These are phyloP conservation scores for Anodontia alba DNA, from an alignment of 2,888 invertebrate species.

Conservation along the genomic window DNA sequence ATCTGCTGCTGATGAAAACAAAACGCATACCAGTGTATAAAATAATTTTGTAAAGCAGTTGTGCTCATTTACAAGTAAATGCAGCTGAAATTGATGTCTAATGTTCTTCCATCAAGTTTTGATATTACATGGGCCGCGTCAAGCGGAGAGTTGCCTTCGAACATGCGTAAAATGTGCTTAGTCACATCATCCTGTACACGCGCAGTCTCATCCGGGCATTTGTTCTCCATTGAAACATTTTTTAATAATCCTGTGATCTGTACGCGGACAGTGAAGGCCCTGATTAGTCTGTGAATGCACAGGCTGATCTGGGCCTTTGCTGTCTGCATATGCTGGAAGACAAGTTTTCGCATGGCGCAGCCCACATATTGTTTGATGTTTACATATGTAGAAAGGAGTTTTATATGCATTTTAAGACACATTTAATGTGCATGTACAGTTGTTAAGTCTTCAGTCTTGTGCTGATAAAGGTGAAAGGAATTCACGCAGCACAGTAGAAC, in stretches of 20 bases:
- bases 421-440: slow-evolving; percentile 13
- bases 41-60: neutral
- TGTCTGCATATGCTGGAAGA: too few relatives aligned
- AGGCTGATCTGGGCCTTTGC: too few relatives aligned
- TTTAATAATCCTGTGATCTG: too few relatives aligned
- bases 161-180: too few relatives aligned
- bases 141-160: too few relatives aligned
- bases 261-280: too few relatives aligned
- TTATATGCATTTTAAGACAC: slow-evolving; percentile 23
- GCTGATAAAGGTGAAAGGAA: neutral
- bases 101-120: slow-evolving; percentile 13
- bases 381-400: slow-evolving; percentile 17
- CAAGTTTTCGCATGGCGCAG: too few relatives aligned
- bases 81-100: slow-evolving; percentile 2
- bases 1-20: neutral
- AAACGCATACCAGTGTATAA: neutral
- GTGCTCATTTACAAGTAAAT: neutral
- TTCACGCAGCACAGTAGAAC: neutral
- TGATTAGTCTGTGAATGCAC: too few relatives aligned
- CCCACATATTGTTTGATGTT: slow-evolving; percentile 7
- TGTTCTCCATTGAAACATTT: too few relatives aligned
- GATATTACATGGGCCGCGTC: too few relatives aligned
- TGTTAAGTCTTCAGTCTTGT: slow-evolving; percentile 5
- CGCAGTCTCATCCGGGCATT: too few relatives aligned
- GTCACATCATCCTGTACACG: too few relatives aligned